A percentile compares a stretch with the other conserved stretches of the same genome.
phyloP scores from a whole-genome alignment of 2,113 vertebrate species.

The Zootoca vivipara region DNA sequence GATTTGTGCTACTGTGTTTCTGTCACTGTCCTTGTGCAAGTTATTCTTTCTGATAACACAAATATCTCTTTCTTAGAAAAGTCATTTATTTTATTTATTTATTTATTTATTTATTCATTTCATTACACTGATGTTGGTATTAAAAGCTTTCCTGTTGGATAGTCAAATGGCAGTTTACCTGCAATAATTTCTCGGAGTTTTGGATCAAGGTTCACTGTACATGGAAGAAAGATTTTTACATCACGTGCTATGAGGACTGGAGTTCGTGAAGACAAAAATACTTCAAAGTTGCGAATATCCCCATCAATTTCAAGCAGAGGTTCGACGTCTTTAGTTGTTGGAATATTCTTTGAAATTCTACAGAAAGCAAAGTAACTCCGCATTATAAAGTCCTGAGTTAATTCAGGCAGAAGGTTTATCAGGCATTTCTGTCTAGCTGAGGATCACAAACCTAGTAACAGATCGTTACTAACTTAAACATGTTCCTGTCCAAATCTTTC shows the following conservation, averaged over 20 bases:
- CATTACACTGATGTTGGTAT: not conserved
- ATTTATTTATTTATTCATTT: no score
- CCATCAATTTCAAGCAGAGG: conserved; percentile 97
- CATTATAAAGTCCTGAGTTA: not conserved
- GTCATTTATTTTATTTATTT: not conserved
- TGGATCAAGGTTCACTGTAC: conserved; percentile 96
- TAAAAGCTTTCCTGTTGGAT: not conserved
- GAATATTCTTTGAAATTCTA: conserved; percentile 97
- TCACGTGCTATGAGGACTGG: conserved; percentile 92
- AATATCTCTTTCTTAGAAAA: not conserved
- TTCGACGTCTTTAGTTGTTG: conserved; percentile 96
- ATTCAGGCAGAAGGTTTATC: not conserved
- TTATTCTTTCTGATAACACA: not conserved
- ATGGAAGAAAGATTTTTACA: conserved; percentile 94
- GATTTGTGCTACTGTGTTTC: not conserved
- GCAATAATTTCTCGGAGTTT: conserved; percentile 98
- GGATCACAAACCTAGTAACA: not conserved
- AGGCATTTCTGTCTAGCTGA: not conserved
- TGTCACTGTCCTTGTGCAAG: not conserved
- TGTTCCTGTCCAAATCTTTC: not conserved
- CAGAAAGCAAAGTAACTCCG: not conserved
- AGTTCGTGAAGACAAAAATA: conserved; percentile 94
- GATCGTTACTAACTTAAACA: not conserved
- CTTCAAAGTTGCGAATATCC: conserved; percentile 95
- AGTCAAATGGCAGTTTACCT: conserved; percentile 73